phyloP scores from a whole-genome alignment of 1,140 invertebrate species.

The Bombus sylvicola region DNA sequence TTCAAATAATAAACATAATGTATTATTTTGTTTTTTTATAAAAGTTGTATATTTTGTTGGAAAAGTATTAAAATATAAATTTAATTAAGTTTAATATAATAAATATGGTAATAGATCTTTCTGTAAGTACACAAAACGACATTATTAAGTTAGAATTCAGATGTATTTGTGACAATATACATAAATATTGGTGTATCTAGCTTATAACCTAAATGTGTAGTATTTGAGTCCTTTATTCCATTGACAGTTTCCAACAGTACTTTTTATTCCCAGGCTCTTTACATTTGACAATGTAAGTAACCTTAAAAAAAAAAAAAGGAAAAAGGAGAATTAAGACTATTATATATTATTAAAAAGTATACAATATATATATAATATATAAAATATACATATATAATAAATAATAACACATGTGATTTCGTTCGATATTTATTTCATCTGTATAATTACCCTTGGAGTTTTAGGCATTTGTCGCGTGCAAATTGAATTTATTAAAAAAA shows the following conservation, averaged over 20 bases:
- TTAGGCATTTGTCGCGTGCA: conserved; percentile 48
- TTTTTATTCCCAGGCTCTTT: conserved; percentile 28
- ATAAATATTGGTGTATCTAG: conserved; percentile 52
- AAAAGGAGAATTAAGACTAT: background rate
- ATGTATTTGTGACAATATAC: conserved; percentile 51
- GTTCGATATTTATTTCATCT: background rate
- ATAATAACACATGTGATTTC: background rate
- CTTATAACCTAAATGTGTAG: conserved; percentile 39
- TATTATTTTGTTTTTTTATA: conserved; percentile 33
- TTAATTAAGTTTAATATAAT: conserved; percentile 1
- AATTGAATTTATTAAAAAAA: conserved; percentile 34
- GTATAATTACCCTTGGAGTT: conserved; percentile 40
- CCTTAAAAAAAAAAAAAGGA: conserved; percentile 9
- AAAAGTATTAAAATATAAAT: conserved; percentile 26
- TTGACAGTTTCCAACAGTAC: conserved; percentile 15
- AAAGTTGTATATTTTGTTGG: conserved; percentile 14
- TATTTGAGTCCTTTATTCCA: conserved; percentile 43
- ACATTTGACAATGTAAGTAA: conserved; percentile 26
- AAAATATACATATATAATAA: background rate
- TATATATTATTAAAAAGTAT: background rate
- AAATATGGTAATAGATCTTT: conserved; percentile 30
- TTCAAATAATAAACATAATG: background rate
- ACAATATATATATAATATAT: no score
- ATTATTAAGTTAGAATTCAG: conserved; percentile 39
- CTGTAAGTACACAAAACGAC: conserved; percentile 11